These are phyloP conservation scores for Lochmaea crataegi DNA, from an alignment of 2,888 invertebrate species.

Conservation along the genomic window DNA sequence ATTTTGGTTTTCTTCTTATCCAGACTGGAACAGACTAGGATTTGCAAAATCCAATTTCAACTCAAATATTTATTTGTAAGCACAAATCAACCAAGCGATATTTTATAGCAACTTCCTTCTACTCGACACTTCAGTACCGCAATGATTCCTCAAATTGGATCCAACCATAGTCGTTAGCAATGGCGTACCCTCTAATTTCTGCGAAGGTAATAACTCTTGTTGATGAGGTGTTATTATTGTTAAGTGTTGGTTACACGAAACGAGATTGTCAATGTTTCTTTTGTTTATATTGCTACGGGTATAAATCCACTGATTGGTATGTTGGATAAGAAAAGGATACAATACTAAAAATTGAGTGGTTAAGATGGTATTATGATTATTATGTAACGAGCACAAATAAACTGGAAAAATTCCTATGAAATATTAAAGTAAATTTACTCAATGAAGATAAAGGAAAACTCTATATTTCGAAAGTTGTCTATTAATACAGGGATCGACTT, in stretches of 20 bases:
- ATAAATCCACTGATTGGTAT: slow-evolving; percentile 15
- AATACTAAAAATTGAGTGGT: slow-evolving; percentile 6
- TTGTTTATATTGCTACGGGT: slow-evolving; percentile 23
- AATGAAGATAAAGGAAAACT: no score
- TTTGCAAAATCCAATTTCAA: no score
- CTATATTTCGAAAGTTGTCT: no score
- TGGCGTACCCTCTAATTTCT: slow-evolving; percentile 43
- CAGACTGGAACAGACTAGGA: no score
- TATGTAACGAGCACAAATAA: background rate
- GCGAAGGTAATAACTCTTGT: slow-evolving; percentile 33
- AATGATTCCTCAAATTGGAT: slow-evolving; percentile 7
- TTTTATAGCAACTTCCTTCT: background rate
- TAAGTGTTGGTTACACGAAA: slow-evolving; percentile 19
- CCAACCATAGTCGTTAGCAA: slow-evolving; percentile 28
- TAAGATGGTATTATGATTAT: background rate
- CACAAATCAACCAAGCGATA: no score
- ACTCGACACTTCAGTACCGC: background rate
- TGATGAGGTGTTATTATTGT: slow-evolving; percentile 30
- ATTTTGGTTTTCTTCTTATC: no score
- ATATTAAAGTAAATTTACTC: no score
- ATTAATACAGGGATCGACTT: no score
- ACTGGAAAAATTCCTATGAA: background rate
- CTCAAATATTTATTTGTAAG: no score
- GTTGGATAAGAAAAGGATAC: slow-evolving; percentile 5
- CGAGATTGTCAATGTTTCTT: slow-evolving; percentile 24